Evolutionary conservation across 1,140 invertebrate species (phyloP).

Genomic region (Cyphomyrmex costatus): DNA sequence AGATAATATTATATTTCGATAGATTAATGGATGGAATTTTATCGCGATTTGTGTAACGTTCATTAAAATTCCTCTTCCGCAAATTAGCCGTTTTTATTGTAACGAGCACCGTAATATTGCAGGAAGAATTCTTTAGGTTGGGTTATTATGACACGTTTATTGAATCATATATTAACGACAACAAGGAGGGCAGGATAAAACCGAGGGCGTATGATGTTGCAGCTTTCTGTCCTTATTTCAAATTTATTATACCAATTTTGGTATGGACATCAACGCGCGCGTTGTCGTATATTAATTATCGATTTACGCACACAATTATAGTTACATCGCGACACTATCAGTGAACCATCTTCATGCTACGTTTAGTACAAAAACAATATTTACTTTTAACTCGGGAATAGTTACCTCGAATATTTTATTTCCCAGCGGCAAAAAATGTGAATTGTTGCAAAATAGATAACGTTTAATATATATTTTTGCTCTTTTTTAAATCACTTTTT

Average conservation of each 20-base stretch:
- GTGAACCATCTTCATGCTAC: slow-evolving; percentile 5
- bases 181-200: background rate
- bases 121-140: no score
- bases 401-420: no score
- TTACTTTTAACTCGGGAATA: background rate
- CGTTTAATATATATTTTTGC: no score
- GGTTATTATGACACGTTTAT: background rate
- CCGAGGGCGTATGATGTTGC: background rate
- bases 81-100: background rate
- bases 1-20: background rate
- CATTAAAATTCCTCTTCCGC: background rate
- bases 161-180: slow-evolving; percentile 19
- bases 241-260: slow-evolving; percentile 11
- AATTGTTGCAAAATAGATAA: no score
- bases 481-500: no score
- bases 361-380: background rate
- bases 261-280: background rate
- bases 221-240: slow-evolving; percentile 21
- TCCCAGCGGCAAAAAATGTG: no score
- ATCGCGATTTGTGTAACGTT: background rate
- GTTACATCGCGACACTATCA: background rate
- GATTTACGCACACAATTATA: background rate
- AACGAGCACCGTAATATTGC: background rate
- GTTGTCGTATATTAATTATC: background rate
- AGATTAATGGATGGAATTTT: slow-evolving; percentile 14